These are phyloP conservation scores for Agrotis clavis DNA, from an alignment of 2,888 invertebrate species.

Conservation along the genomic window DNA sequence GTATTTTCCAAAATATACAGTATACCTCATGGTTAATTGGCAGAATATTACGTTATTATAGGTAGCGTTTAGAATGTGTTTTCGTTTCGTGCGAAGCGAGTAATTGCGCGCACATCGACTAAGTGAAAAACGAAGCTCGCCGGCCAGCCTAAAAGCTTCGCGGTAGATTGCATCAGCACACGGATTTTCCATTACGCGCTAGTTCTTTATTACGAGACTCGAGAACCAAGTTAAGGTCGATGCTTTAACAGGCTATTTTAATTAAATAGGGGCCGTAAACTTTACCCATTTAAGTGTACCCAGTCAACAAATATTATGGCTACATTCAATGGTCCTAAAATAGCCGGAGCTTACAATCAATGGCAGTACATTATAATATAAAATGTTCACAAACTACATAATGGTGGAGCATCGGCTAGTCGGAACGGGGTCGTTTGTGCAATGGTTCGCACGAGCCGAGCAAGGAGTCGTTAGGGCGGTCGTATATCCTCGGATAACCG, in stretches of 20 bases:
- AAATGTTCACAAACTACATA: conserved; percentile 60
- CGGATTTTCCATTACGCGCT: conserved; percentile 87
- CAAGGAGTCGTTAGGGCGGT: conserved; percentile 85
- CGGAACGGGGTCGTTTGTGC: conserved; percentile 78
- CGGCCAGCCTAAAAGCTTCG: conserved; percentile 85
- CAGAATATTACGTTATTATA: conserved; percentile 14
- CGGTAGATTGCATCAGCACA: conserved; percentile 89
- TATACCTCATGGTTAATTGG: conserved; percentile 24
- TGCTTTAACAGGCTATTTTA: conserved; percentile 66
- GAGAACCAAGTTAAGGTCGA: conserved; percentile 67
- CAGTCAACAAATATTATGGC: conserved; percentile 45
- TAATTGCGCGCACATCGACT: conserved; percentile 83
- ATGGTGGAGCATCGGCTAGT: conserved; percentile 68
- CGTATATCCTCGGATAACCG: conserved; percentile 86
- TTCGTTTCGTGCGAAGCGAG: conserved; percentile 73
- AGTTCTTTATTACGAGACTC: conserved; percentile 76
- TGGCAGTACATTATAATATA: conserved; percentile 55
- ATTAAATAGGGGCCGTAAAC: conserved; percentile 63
- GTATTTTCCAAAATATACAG: neutral
- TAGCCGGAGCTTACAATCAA: conserved; percentile 43
- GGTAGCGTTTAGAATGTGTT: conserved; percentile 47
- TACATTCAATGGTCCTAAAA: conserved; percentile 37
- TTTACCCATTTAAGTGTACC: conserved; percentile 40
- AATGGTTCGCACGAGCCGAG: conserved; percentile 74
- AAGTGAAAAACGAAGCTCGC: conserved; percentile 84